These are phyloP conservation scores for Hydrolagus affinis DNA, from an alignment of 2,113 vertebrate species.

Conservation along the genomic window DNA sequence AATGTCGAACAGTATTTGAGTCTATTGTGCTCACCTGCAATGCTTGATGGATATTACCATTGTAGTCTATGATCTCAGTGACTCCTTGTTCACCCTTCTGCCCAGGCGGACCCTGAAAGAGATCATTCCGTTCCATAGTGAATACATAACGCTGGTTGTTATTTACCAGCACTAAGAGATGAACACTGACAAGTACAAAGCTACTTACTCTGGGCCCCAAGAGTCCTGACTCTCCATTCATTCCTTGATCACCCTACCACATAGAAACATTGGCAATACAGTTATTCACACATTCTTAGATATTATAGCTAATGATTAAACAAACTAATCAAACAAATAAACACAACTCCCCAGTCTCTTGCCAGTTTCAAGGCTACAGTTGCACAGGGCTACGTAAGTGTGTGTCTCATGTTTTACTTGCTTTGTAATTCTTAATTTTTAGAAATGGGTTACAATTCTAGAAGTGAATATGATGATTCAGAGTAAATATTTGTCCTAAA, in stretches of 20 bases:
- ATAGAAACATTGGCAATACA: conserved; percentile 30
- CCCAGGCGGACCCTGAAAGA: conserved; percentile 78
- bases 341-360: no score
- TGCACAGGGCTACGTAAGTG: no score
- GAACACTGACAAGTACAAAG: background rate
- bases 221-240: conserved; percentile 73
- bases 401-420: no score
- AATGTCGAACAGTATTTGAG: no score
- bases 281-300: background rate
- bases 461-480: no score
- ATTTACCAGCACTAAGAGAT: background rate
- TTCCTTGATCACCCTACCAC: conserved; percentile 77
- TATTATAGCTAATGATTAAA: no score
- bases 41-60: conserved; percentile 93
- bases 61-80: conserved; percentile 97
- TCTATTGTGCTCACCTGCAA: conserved; percentile 69
- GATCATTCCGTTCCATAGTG: background rate
- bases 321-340: no score
- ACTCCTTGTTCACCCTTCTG: conserved; percentile 91
- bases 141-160: background rate
- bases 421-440: no score
- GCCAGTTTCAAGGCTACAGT: no score
- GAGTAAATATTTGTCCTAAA: no score
- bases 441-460: no score
- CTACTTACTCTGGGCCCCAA: conserved; percentile 72